Conservation (phyloP, 2,888 invertebrate species). For the Choristoneura rosaceana region DNA sequence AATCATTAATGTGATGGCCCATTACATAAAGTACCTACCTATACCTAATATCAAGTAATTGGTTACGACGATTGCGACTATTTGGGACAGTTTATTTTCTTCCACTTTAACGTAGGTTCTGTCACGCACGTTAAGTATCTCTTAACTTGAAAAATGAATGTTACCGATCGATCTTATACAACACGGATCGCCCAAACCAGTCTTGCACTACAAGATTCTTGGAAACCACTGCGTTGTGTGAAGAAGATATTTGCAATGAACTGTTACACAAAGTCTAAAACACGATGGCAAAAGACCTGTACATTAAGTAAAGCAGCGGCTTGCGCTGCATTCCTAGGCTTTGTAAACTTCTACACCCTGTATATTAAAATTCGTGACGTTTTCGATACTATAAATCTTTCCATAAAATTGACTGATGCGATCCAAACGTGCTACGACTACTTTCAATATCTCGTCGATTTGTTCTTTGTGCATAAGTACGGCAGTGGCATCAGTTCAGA, state of each 20-base stretch:
- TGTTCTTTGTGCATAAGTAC: conserved; percentile 64
- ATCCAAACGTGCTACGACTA: conserved; percentile 65
- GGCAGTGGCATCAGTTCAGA: conserved; percentile 59
- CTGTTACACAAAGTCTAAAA: conserved; percentile 47
- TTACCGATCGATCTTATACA: background rate
- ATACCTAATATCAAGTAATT: conserved; percentile 3
- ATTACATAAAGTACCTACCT: background rate
- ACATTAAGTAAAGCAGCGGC: conserved; percentile 46
- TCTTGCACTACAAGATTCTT: conserved; percentile 9
- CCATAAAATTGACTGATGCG: conserved; percentile 65
- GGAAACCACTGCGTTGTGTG: conserved; percentile 11
- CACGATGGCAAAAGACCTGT: conserved; percentile 33
- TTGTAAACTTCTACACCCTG: conserved; percentile 53
- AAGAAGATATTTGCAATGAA: conserved; percentile 60
- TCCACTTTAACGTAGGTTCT: background rate
- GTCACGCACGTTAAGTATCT: background rate
- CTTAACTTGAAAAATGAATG: background rate
- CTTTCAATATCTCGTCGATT: conserved; percentile 65
- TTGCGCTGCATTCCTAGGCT: conserved; percentile 50
- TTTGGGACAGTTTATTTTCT: background rate
- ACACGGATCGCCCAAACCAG: background rate
- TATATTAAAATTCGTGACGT: conserved; percentile 59
- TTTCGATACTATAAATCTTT: conserved; percentile 52
- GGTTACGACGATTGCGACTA: background rate
- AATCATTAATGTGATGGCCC: background rate